These are phyloP conservation scores for Psophia crepitans DNA, from an alignment of 2,113 vertebrate genomes.

Conservation along the genomic window DNA sequence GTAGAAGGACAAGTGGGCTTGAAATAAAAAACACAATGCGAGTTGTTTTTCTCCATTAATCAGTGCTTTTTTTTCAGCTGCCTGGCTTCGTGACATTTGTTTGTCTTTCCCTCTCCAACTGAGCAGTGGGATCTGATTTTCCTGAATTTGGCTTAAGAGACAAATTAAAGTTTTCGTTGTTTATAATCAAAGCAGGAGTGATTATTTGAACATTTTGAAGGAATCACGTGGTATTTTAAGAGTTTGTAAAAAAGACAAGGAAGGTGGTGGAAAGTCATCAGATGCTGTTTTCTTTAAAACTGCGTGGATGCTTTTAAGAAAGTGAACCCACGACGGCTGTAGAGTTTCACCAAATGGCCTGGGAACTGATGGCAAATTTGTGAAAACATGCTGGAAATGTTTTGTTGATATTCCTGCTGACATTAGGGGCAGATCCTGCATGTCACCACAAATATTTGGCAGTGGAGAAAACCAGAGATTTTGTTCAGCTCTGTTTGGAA, in stretches of 20 bases:
- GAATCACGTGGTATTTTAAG: slow-evolving; percentile 19
- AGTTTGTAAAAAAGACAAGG: slow-evolving; percentile 36
- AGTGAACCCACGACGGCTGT: slow-evolving; percentile 33
- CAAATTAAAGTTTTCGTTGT: slow-evolving; percentile 62
- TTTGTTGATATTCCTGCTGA: slow-evolving; percentile 71
- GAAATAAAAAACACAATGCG: background rate
- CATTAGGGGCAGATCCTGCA: slow-evolving; percentile 73
- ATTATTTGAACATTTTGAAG: slow-evolving; percentile 56
- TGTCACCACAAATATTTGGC: slow-evolving; percentile 77
- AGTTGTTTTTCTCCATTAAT: slow-evolving; percentile 51
- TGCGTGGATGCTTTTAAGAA: slow-evolving; percentile 37
- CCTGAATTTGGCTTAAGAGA: slow-evolving; percentile 61
- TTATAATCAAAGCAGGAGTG: slow-evolving; percentile 60
- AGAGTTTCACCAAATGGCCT: slow-evolving; percentile 65
- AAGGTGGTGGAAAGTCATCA: slow-evolving; percentile 42
- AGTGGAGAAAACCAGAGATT: slow-evolving; percentile 62
- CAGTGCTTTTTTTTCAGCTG: background rate
- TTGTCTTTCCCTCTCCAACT: slow-evolving; percentile 55
- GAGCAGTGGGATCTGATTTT: slow-evolving; percentile 55
- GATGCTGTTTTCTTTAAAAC: slow-evolving; percentile 21
- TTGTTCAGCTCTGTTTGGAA: slow-evolving; percentile 66
- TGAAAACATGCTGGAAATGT: slow-evolving; percentile 71
- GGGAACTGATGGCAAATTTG: slow-evolving; percentile 71
- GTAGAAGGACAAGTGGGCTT: background rate
- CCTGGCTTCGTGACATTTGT: slow-evolving; percentile 52